A percentile compares a stretch with the other conserved stretches of the same genome.
Evolutionary conservation across 1,140 invertebrate genomes (phyloP).

Genomic region (Zaprionus kolodkinae): DNA sequence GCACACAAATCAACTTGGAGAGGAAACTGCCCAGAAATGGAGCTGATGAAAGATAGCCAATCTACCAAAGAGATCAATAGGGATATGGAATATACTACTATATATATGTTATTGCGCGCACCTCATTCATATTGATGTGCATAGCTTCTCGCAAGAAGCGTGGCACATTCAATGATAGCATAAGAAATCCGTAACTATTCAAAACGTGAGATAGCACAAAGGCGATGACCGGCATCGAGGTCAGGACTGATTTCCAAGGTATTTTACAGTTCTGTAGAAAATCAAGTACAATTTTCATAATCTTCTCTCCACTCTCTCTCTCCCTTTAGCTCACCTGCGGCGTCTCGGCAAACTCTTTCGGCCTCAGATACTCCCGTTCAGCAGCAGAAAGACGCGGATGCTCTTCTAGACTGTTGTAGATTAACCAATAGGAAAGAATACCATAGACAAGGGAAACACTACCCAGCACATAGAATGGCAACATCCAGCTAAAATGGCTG

Average conservation of each 20-base stretch:
- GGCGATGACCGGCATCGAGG: slow-evolving; percentile 54
- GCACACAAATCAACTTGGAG: slow-evolving; percentile 62
- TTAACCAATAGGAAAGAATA: slow-evolving; percentile 57
- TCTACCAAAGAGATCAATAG: slow-evolving; percentile 14
- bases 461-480: slow-evolving; percentile 71
- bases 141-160: slow-evolving; percentile 74
- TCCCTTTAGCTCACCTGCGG: slow-evolving; percentile 23
- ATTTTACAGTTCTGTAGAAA: slow-evolving; percentile 29
- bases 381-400: slow-evolving; percentile 64
- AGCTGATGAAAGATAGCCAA: slow-evolving; percentile 58
- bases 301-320: neutral
- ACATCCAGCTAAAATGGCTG: slow-evolving; percentile 61
- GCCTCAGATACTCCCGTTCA: slow-evolving; percentile 60
- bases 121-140: slow-evolving; percentile 55
- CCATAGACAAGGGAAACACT: slow-evolving; percentile 51
- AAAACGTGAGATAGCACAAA: slow-evolving; percentile 75
- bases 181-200: slow-evolving; percentile 67
- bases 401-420: slow-evolving; percentile 66
- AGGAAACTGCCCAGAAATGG: slow-evolving; percentile 65
- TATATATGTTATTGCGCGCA: slow-evolving; percentile 1
- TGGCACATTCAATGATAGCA: slow-evolving; percentile 59
- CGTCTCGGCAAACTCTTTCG: slow-evolving; percentile 4
- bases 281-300: neutral
- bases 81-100: neutral
- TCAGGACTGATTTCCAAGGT: slow-evolving; percentile 66